Base-by-base conservation (phyloP, 1,140 invertebrate genomes). In the Macrobrachium nipponense region DNA sequence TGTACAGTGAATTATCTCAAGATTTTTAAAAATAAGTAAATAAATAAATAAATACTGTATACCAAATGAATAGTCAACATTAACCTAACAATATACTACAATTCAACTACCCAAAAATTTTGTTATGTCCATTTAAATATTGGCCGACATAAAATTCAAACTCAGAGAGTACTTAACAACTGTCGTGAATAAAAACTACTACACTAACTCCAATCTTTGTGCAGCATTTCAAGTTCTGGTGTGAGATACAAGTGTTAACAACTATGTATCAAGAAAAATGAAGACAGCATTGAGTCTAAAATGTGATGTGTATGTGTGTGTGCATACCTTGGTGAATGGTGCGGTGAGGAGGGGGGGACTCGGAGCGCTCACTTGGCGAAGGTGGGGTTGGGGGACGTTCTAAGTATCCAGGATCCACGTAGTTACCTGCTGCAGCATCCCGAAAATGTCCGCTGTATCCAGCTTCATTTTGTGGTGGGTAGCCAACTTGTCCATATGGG, bases 331-430 rank as follows among this genome's bases (percentile, higher is more conserved):
- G 89, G 20, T 90, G 88, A 75, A 89, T 87, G 27, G 90, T 88
- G 51, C 92, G 91, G 78, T 94, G 90, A 23, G 93, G 92, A 83
- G 93, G 92, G 20, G 93, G 93, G 61, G 94, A 93, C 85, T 94
- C 93, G 86, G 93, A 93, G 70, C 93, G 92, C 84, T 94, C 94
- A 89, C 93, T 93, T 61, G 93, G 93, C 88, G 93, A 92, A 78
- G 92, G 92, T 43, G 93, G 92, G 59, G 93, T 93, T 27, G 92
- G 91, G 66, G 93, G 92, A 75, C 92, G 91, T 87, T 94, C 93
- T 18, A 91, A 90, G 87, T 91, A 91, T 66, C 85, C 90, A 60
- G 91, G 89, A 20, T 90, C 91, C 77, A 90, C 89, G 78, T 86
- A 80, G 84, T 86, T 86, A 86, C 84, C 84, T 86, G 84, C 68